A percentile compares a stretch with the other conserved stretches of the same genome.
Conservation (phyloP, 2,797 vertebrate genomes). For the Odontamblyopus rebecca region DNA sequence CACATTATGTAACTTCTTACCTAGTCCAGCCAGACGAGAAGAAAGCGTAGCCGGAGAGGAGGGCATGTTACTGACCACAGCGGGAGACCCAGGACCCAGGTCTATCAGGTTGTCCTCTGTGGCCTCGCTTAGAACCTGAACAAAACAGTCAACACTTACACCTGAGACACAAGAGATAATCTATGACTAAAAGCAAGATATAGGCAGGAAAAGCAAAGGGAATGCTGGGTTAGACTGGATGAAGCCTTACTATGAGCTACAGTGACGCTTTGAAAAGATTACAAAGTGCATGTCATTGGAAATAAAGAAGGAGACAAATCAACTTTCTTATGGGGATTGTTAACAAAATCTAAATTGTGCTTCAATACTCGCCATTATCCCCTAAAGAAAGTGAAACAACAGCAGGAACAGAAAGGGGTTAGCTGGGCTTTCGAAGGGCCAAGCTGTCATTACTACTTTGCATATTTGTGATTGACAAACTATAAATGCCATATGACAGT, state of each 20-base stretch:
- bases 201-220: slow-evolving; percentile 12
- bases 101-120: slow-evolving; percentile 98
- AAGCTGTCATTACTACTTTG: slow-evolving; percentile 18
- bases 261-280: slow-evolving; percentile 21
- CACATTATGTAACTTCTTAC: slow-evolving; percentile 69
- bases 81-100: slow-evolving; percentile 94
- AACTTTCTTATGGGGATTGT: slow-evolving; percentile 60
- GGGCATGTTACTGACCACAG: slow-evolving; percentile 94
- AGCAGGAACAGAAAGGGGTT: slow-evolving; percentile 27
- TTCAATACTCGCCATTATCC: slow-evolving; percentile 26
- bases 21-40: slow-evolving; percentile 92
- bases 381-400: slow-evolving; percentile 55
- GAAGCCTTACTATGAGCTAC: not conserved
- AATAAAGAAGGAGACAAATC: slow-evolving; percentile 23
- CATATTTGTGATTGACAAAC: slow-evolving; percentile 25
- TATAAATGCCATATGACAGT: slow-evolving; percentile 30
- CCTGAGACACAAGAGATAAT: not conserved
- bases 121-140: slow-evolving; percentile 91
- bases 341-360: not conserved
- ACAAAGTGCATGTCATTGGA: slow-evolving; percentile 51
- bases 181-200: slow-evolving; percentile 31
- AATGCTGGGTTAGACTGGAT: slow-evolving; percentile 22
- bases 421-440: slow-evolving; percentile 14
- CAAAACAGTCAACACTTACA: not conserved
- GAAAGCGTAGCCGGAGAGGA: slow-evolving; percentile 81